Percentiles rank a stretch among this genome's conserved stretches.
phyloP scores from a whole-genome alignment of 2,113 vertebrate species.

The Illadopsis cleaveri region DNA sequence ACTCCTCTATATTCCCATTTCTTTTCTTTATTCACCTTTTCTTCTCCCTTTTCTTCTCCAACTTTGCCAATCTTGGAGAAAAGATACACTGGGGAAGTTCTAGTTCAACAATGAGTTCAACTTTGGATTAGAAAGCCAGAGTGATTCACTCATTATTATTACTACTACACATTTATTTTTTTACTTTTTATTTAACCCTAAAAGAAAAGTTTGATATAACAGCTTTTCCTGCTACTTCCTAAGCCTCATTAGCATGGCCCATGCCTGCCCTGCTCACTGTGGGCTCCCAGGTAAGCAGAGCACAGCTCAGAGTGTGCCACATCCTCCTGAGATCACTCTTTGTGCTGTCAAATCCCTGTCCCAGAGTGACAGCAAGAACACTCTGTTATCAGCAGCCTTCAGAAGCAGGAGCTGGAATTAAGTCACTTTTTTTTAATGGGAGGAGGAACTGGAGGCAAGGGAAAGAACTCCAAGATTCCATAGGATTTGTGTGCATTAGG shows the following conservation, averaged over 20 bases:
- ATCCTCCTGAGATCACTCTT: not conserved
- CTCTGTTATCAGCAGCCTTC: not conserved
- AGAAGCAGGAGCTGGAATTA: not conserved
- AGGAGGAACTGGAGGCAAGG: not conserved
- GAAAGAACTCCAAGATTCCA: not conserved
- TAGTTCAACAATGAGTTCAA: not conserved
- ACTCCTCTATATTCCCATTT: not conserved
- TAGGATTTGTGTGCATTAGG: accelerated
- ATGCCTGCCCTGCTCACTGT: not conserved
- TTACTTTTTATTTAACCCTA: not conserved
- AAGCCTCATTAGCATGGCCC: accelerated
- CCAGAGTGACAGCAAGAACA: not conserved
- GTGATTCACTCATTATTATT: not conserved
- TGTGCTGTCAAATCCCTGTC: not conserved
- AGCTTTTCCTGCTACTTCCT: not conserved
- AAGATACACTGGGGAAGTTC: not conserved
- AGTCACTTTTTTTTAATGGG: not conserved
- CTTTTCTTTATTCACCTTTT: not conserved
- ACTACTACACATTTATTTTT: not conserved
- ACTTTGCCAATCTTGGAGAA: not conserved
- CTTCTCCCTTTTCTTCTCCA: not conserved
- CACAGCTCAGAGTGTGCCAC: not conserved
- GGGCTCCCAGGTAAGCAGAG: not conserved
- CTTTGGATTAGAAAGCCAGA: not conserved
- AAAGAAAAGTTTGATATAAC: not conserved